These are phyloP conservation scores for Rhagoletis pomonella DNA, from an alignment of 1,140 invertebrate species.

Conservation along the genomic window DNA sequence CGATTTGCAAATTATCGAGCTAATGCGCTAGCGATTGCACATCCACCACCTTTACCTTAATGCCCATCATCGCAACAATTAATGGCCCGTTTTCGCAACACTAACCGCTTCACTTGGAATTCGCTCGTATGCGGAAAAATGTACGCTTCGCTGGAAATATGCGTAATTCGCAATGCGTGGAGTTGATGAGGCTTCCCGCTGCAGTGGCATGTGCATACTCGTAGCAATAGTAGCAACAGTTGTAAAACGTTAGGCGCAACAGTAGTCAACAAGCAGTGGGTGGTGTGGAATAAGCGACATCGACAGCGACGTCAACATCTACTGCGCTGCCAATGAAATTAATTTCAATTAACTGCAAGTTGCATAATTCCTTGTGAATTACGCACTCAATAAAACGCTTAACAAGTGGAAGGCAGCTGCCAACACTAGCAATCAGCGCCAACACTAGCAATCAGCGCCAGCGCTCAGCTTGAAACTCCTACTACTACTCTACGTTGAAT, in stretches of 20 bases:
- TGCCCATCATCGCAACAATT: not conserved
- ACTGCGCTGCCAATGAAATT: slow-evolving; percentile 39
- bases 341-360: slow-evolving; percentile 53
- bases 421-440: slow-evolving; percentile 41
- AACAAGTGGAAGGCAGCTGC: slow-evolving; percentile 49
- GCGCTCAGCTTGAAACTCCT: not conserved
- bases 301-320: not conserved
- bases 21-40: not conserved
- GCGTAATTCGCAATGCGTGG: not conserved
- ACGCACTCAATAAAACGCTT: slow-evolving; percentile 51
- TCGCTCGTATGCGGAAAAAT: not conserved
- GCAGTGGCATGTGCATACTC: not conserved
- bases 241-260: not conserved
- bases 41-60: not conserved
- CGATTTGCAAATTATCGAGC: not conserved
- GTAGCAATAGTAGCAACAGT: not conserved
- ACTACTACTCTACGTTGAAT: not conserved
- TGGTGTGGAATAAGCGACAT: not conserved
- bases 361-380: slow-evolving; percentile 36
- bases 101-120: not conserved
- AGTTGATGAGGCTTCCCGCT: not conserved
- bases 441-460: not conserved
- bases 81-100: not conserved
- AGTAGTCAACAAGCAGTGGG: not conserved
- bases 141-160: not conserved